These are phyloP conservation scores for Rapana venosa DNA, from an alignment of 2,888 invertebrate species.

Conservation along the genomic window DNA sequence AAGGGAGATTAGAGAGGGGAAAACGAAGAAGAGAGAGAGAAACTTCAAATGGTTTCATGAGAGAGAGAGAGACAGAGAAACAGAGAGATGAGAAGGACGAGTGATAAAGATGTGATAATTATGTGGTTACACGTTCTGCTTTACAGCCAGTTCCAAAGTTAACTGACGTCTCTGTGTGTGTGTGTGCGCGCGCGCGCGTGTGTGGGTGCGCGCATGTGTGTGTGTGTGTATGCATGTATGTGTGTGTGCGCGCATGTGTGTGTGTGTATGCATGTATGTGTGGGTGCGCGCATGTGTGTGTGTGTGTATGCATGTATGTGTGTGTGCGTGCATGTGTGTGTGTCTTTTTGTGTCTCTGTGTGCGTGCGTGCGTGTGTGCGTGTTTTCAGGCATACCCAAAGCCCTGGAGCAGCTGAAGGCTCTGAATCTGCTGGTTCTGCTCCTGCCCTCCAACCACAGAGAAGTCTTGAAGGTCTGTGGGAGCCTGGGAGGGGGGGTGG, in stretches of 20 bases:
- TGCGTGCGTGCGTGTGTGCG: too few relatives aligned
- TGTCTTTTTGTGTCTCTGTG: too few relatives aligned
- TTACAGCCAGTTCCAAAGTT: too few relatives aligned
- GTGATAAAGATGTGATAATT: too few relatives aligned
- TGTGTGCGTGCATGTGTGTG: too few relatives aligned
- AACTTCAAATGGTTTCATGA: too few relatives aligned
- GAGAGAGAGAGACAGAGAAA: too few relatives aligned
- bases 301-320: background rate
- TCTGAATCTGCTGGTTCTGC: slow-evolving; percentile 87
- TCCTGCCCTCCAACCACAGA: slow-evolving; percentile 90
- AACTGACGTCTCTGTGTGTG: background rate
- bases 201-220: background rate
- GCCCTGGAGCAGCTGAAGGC: slow-evolving; percentile 79
- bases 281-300: background rate
- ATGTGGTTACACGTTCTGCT: too few relatives aligned
- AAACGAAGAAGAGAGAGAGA: too few relatives aligned
- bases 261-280: background rate
- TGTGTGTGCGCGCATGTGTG: background rate
- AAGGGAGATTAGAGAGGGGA: too few relatives aligned
- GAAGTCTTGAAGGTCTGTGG: slow-evolving; percentile 82
- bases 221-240: background rate
- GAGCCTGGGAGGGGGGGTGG: too few relatives aligned
- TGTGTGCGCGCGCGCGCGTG: background rate
- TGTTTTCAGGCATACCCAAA: slow-evolving; percentile 62
- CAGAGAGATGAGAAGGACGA: too few relatives aligned